phyloP scores from a whole-genome alignment of 1,140 invertebrate genomes.

The Lordiphosa stackelbergi region DNA sequence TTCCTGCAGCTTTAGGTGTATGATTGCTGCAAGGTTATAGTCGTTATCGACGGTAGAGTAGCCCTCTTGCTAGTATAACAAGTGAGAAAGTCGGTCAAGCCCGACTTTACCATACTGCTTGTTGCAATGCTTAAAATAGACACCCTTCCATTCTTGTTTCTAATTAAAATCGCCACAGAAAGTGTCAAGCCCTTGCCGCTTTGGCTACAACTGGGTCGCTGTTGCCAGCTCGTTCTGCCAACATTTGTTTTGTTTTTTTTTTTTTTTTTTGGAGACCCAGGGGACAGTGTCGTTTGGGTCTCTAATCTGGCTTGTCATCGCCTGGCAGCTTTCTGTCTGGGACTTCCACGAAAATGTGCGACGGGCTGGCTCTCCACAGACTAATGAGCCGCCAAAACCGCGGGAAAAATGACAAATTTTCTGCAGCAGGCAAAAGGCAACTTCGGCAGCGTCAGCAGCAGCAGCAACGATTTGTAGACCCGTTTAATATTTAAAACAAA shows the following conservation, averaged over 20 bases:
- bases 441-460: constrained; percentile 12
- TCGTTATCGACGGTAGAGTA: no score
- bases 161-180: constrained; percentile 72
- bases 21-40: no score
- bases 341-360: constrained; percentile 69
- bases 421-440: constrained; percentile 9
- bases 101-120: no score
- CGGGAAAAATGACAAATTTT: constrained; percentile 75
- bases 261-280: constrained; percentile 1
- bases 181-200: constrained; percentile 60
- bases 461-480: constrained; percentile 64
- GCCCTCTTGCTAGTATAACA: no score
- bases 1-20: no score
- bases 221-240: constrained; percentile 15
- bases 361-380: constrained; percentile 40
- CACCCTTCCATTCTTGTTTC: constrained; percentile 29
- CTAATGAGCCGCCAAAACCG: constrained; percentile 71
- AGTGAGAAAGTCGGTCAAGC: no score
- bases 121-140: no score
- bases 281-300: constrained; percentile 51
- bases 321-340: constrained; percentile 70
- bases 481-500: constrained; percentile 75
- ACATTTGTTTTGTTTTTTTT: no score
- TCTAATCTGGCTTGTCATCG: constrained; percentile 69
- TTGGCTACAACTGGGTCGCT: constrained; percentile 52